These are phyloP conservation scores for Penaeus chinensis DNA, from an alignment of 1,140 invertebrate species.

Conservation along the genomic window DNA sequence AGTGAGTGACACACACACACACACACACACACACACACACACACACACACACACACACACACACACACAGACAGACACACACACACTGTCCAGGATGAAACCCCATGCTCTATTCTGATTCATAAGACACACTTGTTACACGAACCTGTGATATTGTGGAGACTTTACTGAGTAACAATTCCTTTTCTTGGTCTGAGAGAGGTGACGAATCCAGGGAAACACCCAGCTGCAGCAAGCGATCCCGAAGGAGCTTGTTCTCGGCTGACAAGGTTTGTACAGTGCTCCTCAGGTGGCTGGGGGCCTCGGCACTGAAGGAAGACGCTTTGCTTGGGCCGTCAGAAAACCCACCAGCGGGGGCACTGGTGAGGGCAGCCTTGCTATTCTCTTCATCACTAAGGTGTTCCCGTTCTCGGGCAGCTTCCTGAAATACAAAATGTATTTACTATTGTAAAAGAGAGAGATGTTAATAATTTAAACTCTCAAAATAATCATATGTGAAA, in stretches of 20 bases:
- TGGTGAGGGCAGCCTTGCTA: not conserved
- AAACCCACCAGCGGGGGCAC: not conserved
- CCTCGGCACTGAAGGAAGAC: not conserved
- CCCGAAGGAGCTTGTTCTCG: conserved; percentile 80
- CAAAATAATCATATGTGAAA: no score
- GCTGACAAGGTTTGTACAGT: conserved; percentile 39
- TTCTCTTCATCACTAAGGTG: conserved; percentile 44
- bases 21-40: not conserved
- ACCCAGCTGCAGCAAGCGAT: conserved; percentile 78
- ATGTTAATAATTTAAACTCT: no score
- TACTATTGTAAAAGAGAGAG: not conserved
- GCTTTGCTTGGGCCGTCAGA: not conserved
- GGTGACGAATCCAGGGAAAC: conserved; percentile 71
- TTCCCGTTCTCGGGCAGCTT: conserved; percentile 44
- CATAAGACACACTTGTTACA: conserved; percentile 58
- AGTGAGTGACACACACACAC: not conserved
- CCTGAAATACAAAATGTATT: conserved; percentile 39
- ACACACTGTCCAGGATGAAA: no score
- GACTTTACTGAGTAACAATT: conserved; percentile 78
- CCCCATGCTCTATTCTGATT: not conserved
- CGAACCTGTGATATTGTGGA: conserved; percentile 75
- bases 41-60: no score
- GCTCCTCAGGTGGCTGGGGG: conserved; percentile 18
- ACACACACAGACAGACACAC: no score
- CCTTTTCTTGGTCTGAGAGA: conserved; percentile 84